Percentiles rank a stretch among this genome's conserved stretches.
Evolutionary conservation across 2,888 invertebrate species (phyloP).

Genomic region (Drosophila mettleri): DNA sequence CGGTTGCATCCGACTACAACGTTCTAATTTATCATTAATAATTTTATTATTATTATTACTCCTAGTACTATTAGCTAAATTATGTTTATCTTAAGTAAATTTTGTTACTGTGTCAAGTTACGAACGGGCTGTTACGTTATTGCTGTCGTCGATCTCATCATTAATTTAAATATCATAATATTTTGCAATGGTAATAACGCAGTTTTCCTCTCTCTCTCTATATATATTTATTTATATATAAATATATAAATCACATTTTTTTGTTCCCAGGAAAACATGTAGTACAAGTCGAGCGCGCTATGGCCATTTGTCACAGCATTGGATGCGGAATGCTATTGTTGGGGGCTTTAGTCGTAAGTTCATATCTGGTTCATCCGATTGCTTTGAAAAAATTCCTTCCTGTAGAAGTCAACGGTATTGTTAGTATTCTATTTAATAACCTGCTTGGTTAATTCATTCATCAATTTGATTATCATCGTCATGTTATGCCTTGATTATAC

Average conservation of each 20-base stretch:
- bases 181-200: slow-evolving; percentile 3
- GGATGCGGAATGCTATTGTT: slow-evolving; percentile 56
- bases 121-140: slow-evolving; percentile 40
- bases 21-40: background rate
- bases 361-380: background rate
- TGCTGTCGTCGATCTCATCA: slow-evolving; percentile 24
- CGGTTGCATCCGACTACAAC: background rate
- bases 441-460: slow-evolving; percentile 30
- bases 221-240: too few relatives aligned
- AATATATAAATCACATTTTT: too few relatives aligned
- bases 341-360: slow-evolving; percentile 57
- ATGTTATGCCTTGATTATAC: background rate
- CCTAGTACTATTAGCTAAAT: background rate
- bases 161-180: slow-evolving; percentile 15
- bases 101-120: slow-evolving; percentile 36
- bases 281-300: slow-evolving; percentile 50
- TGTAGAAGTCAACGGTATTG: slow-evolving; percentile 52
- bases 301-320: slow-evolving; percentile 63
- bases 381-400: background rate
- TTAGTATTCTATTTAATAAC: slow-evolving; percentile 64
- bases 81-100: slow-evolving; percentile 16
- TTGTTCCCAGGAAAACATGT: slow-evolving; percentile 2
- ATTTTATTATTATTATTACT: background rate
- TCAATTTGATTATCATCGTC: slow-evolving; percentile 14
- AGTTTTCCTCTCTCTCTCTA: background rate